phyloP scores from a whole-genome alignment of 1,140 invertebrate species.

The Aplysia californica region DNA sequence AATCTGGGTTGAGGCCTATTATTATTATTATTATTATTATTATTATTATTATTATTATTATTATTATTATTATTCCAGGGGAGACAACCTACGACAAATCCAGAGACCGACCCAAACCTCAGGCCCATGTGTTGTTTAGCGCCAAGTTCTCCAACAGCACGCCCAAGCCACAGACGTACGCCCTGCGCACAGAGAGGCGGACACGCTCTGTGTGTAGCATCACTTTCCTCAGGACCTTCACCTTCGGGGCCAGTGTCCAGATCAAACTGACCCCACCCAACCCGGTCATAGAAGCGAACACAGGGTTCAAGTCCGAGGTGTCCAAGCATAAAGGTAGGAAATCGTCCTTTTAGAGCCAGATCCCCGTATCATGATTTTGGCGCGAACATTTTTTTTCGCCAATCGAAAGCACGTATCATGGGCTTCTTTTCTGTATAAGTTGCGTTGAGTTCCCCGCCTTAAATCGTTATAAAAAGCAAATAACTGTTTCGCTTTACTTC shows the following conservation, averaged over 20 bases:
- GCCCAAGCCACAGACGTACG: constrained; percentile 48
- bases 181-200: constrained; percentile 53
- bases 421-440: no score
- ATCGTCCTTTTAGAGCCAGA: no score
- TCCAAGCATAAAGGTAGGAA: constrained; percentile 62
- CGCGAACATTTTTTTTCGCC: no score
- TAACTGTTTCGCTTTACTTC: no score
- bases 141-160: constrained; percentile 59
- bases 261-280: constrained; percentile 52
- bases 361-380: no score
- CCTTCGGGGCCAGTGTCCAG: constrained; percentile 44
- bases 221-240: constrained; percentile 46
- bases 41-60: background rate
- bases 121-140: constrained; percentile 54
- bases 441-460: background rate
- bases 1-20: background rate
- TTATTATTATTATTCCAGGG: constrained; percentile 18
- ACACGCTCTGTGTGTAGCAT: constrained; percentile 58
- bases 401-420: no score
- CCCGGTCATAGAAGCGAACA: constrained; percentile 69
- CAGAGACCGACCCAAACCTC: constrained; percentile 41
- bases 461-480: no score
- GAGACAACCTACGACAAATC: constrained; percentile 47
- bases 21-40: no score
- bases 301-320: constrained; percentile 69